Conservation (phyloP, 1,140 invertebrate genomes). For the Aphelinus certus region DNA sequence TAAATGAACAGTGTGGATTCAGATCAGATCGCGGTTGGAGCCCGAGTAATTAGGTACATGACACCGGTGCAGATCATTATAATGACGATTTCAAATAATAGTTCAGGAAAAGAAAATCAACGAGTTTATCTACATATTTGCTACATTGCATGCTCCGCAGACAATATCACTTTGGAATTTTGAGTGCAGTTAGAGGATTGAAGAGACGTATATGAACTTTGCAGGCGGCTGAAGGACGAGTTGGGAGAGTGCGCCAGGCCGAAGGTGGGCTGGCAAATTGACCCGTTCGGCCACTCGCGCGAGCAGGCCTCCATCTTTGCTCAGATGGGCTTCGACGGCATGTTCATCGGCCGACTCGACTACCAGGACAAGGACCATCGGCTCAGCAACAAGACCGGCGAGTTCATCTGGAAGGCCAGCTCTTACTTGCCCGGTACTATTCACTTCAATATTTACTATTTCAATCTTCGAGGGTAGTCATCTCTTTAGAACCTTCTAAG, state of each 20-base stretch:
- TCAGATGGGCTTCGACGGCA: slow-evolving; percentile 84
- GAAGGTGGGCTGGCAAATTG: slow-evolving; percentile 90
- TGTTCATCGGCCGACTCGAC: slow-evolving; percentile 89
- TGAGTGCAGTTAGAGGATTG: no score
- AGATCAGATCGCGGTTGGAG: no score
- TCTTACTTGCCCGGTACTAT: slow-evolving; percentile 67
- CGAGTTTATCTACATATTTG: not conserved
- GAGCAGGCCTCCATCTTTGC: slow-evolving; percentile 89
- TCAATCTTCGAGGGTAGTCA: no score
- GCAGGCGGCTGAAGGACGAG: slow-evolving; percentile 78
- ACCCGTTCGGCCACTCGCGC: slow-evolving; percentile 91
- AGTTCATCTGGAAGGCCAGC: slow-evolving; percentile 87
- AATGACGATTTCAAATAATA: no score
- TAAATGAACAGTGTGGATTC: no score
- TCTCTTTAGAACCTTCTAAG: not conserved
- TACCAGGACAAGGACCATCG: slow-evolving; percentile 82
- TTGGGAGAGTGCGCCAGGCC: slow-evolving; percentile 87
- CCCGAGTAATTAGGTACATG: not conserved
- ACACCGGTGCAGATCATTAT: not conserved
- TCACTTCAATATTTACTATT: not conserved
- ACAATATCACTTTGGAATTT: no score
- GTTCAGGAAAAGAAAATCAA: not conserved
- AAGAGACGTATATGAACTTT: not conserved
- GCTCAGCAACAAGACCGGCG: slow-evolving; percentile 73
- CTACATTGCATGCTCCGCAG: no score